These are phyloP conservation scores for Anas georgica DNA, from an alignment of 2,797 vertebrate species.

Conservation along the genomic window DNA sequence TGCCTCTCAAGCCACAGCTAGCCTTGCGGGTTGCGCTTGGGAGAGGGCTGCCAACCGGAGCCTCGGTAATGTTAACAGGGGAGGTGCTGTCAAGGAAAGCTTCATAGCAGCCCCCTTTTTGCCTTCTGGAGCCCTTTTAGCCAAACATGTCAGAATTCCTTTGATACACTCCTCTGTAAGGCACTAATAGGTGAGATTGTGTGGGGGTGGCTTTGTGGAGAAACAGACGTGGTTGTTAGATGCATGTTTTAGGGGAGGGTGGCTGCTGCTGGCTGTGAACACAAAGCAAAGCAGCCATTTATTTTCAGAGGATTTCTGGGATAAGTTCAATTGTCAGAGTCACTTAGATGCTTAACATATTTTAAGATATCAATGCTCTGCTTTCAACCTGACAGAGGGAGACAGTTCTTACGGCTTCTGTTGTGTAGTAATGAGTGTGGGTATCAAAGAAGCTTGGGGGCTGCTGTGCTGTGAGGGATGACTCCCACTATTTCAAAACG, in stretches of 20 bases:
- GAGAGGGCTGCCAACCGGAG: neutral
- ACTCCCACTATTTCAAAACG: neutral
- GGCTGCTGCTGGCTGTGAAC: neutral
- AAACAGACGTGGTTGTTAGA: neutral
- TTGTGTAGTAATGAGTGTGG: neutral
- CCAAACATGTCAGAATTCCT: neutral
- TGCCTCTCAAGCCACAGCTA: constrained; percentile 1
- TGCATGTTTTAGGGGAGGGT: neutral
- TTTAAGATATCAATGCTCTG: neutral
- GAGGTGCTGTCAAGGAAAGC: neutral
- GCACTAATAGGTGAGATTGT: neutral
- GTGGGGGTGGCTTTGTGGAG: neutral
- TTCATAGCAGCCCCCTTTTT: neutral
- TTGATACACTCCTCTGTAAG: neutral
- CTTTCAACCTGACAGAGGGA: neutral
- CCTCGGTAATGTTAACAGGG: neutral
- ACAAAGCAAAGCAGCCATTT: neutral
- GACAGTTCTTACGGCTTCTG: neutral
- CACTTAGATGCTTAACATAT: neutral
- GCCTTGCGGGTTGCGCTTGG: neutral
- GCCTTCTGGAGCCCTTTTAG: neutral
- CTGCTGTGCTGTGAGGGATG: neutral
- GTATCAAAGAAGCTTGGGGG: neutral
- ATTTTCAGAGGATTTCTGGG: neutral
- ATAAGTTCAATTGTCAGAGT: neutral